Base-by-base conservation (phyloP, 2,113 vertebrate genomes). In the Nipponia nippon region DNA sequence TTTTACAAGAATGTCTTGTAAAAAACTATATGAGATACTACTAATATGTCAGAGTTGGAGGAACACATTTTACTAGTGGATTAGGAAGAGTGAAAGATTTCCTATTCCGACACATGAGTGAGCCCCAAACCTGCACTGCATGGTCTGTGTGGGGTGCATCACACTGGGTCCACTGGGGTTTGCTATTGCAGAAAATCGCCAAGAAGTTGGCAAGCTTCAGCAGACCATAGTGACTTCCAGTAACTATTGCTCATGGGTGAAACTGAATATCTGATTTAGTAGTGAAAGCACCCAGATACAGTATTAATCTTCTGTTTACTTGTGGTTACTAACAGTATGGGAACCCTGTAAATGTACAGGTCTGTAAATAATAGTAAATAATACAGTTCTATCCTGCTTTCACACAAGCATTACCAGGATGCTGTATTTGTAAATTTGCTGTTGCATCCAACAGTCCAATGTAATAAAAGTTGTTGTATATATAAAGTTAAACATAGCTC, bases 21-120 rank as follows among this genome's bases (percentile, higher is more conserved):
- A 78, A 83, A 46, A 14, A 25, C 29, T 17, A 3, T 19, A 4
- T 17, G 27, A 66, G 42, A 9, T 70, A 4, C 25, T 62, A 16
- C 3, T 9, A 1, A 14, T 66, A 4, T 20, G 34, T 44, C 16
- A 53, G 38, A 67, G n/a, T 14, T 63, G 50, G 19, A 53, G 56
- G 34, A 90, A 66, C 46, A 36, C 1, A 4, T 66, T 71, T 92
- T 44, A 38, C 18, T 19, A 50, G 56, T 66, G 55, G 11, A 5
- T 67, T 75, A 72, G 44, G 78, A 22, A 10, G 10, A 58, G 30
- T 6, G 49, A 86, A 40, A 34, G 0, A 20, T 49, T 65, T 77
- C 30, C 59, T 72, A 1, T n/a, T 77, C 49, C 5, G 11, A 32
- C 20, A 44, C 8, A 10, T 0, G 0, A 47, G 7, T 38, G 18